Percentiles rank a stretch among this genome's conserved stretches.
Evolutionary conservation across 2,797 vertebrate species (phyloP).

Genomic region (Chelonia mydas): DNA sequence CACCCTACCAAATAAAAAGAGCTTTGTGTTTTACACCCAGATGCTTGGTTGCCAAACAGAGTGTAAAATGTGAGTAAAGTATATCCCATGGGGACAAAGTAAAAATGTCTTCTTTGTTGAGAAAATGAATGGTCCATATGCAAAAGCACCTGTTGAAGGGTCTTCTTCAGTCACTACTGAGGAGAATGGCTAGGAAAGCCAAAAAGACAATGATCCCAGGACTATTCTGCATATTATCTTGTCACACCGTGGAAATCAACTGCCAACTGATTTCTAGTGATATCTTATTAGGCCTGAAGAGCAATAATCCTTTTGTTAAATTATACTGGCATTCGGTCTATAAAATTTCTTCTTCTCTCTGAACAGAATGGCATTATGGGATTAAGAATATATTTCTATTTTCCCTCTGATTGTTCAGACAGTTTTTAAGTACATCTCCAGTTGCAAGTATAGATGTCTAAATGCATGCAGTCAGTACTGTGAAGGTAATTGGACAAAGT

Average conservation of each 20-base stretch:
- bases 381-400: accelerated
- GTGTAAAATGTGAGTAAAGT: neutral
- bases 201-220: neutral
- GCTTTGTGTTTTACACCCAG: neutral
- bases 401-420: accelerated
- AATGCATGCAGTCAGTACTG: neutral
- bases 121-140: neutral
- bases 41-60: neutral
- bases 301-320: neutral
- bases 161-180: neutral
- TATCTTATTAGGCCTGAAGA: neutral
- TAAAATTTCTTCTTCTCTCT: accelerated
- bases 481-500: accelerated
- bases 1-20: neutral
- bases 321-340: neutral
- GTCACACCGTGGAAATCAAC: neutral
- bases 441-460: accelerated
- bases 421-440: accelerated
- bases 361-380: neutral
- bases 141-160: neutral
- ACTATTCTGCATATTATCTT: accelerated
- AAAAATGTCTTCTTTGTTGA: neutral
- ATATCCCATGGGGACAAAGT: neutral
- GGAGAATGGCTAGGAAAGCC: neutral
- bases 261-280: neutral